Conservation (phyloP, 2,797 vertebrate species). For the Sebastes iracundus region DNA sequence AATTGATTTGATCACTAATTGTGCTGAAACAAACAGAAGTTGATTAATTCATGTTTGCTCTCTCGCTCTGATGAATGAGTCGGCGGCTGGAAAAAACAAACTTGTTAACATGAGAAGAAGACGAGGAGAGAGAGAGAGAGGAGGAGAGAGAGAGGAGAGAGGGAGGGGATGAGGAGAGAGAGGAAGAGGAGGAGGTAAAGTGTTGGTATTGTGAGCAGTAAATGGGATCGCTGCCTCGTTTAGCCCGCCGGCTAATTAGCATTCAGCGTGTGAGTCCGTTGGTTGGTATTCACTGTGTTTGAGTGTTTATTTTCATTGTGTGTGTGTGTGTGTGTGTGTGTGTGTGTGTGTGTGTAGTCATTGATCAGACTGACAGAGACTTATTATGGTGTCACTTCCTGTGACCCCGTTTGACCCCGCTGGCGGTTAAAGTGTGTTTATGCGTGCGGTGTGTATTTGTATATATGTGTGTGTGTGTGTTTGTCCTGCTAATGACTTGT, state of each 20-base stretch:
- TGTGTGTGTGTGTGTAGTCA: conserved; percentile 55
- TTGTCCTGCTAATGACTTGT: conserved; percentile 71
- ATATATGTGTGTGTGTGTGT: conserved; percentile 35
- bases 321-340: conserved; percentile 31
- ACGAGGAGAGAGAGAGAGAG: not conserved
- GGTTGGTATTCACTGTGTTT: conserved; percentile 47
- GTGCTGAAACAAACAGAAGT: conserved; percentile 69
- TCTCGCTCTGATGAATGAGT: conserved; percentile 59
- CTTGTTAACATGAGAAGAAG: conserved; percentile 38
- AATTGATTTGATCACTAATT: conserved; percentile 69
- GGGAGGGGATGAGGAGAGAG: not conserved
- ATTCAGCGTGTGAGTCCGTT: conserved; percentile 56
- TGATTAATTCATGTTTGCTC: conserved; percentile 70
- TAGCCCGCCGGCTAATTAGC: conserved; percentile 56
- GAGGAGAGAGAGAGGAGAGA: not conserved
- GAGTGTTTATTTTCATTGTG: conserved; percentile 16
- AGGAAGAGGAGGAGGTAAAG: conserved; percentile 14
- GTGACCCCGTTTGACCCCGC: conserved; percentile 62
- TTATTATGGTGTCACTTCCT: conserved; percentile 70
- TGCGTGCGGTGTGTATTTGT: conserved; percentile 1
- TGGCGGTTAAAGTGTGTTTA: conserved; percentile 42
- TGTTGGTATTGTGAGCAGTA: conserved; percentile 43
- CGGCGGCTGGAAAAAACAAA: conserved; percentile 32
- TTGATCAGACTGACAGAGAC: conserved; percentile 79
- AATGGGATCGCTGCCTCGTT: conserved; percentile 58